Percentiles rank a stretch among this genome's conserved stretches.
Evolutionary conservation across 2,888 invertebrate genomes (phyloP).

Genomic region (Habroteleia sp.): DNA sequence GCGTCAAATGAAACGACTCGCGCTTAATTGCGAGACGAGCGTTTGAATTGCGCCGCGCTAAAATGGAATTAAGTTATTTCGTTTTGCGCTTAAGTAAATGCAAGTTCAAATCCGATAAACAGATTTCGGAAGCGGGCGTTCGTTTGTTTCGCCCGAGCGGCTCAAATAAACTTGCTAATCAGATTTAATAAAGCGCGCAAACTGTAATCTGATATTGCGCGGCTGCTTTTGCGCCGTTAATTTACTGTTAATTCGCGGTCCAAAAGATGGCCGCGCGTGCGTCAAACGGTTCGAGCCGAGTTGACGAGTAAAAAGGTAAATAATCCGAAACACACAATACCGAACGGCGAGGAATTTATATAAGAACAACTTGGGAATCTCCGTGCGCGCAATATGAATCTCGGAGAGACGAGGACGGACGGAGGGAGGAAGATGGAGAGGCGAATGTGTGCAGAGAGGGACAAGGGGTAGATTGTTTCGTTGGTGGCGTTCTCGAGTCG

Average conservation of each 20-base stretch:
- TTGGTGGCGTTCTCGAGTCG: constrained; percentile 56
- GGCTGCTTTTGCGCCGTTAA: constrained; percentile 8
- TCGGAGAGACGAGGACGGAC: not conserved
- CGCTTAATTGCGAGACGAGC: not conserved
- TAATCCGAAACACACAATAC: constrained; percentile 35
- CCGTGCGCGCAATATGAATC: constrained; percentile 53
- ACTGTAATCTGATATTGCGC: constrained; percentile 8
- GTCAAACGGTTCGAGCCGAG: not conserved
- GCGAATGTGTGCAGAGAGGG: too few relatives aligned
- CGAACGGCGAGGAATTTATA: constrained; percentile 47
- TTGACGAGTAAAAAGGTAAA: constrained; percentile 3
- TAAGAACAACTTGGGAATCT: constrained; percentile 44
- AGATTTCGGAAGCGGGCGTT: constrained; percentile 11
- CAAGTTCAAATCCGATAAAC: constrained; percentile 28
- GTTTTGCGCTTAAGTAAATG: constrained; percentile 8
- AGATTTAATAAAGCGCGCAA: constrained; percentile 26
- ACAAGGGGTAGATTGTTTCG: constrained; percentile 39
- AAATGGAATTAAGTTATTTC: constrained; percentile 12
- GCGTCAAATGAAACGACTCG: constrained; percentile 1
- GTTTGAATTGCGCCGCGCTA: constrained; percentile 2
- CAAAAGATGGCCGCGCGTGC: not conserved
- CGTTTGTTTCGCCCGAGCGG: constrained; percentile 6
- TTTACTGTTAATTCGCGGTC: constrained; percentile 1
- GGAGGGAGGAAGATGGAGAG: not conserved
- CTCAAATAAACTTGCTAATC: constrained; percentile 6